A percentile compares a stretch with the other conserved stretches of the same genome.
These are phyloP conservation scores for Cydia pomonella DNA, from an alignment of 1,140 invertebrate genomes.

Conservation along the genomic window DNA sequence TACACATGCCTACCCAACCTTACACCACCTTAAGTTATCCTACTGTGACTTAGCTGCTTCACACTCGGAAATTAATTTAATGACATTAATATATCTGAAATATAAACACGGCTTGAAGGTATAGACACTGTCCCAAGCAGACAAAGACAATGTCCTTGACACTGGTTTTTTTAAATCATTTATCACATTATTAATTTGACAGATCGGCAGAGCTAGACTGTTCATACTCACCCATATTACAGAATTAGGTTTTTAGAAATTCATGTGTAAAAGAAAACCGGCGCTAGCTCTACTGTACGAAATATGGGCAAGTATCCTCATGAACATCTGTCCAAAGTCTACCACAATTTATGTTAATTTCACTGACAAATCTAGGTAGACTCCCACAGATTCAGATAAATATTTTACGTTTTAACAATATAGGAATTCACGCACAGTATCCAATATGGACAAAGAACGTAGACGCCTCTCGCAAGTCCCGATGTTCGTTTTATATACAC, in stretches of 20 bases:
- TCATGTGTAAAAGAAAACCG: conserved; percentile 51
- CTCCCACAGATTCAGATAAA: conserved; percentile 73
- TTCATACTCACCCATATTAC: conserved; percentile 62
- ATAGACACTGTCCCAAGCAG: conserved; percentile 68
- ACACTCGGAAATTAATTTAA: conserved; percentile 32
- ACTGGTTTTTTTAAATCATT: conserved; percentile 45
- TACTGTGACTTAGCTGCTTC: conserved; percentile 51
- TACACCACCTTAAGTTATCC: conserved; percentile 18
- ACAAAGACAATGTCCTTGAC: conserved; percentile 62
- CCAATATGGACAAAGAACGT: conserved; percentile 76
- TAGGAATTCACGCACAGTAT: conserved; percentile 71
- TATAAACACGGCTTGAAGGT: conserved; percentile 58
- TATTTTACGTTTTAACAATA: conserved; percentile 78
- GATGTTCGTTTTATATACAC: conserved; percentile 75
- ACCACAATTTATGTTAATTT: conserved; percentile 77
- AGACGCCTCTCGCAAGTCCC: conserved; percentile 61
- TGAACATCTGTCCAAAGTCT: conserved; percentile 60
- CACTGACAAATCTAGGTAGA: conserved; percentile 77
- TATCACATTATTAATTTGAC: conserved; percentile 43
- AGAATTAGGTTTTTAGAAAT: conserved; percentile 48
- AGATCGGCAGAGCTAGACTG: conserved; percentile 64
- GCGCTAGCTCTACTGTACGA: conserved; percentile 68
- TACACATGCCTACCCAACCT: conserved; percentile 30
- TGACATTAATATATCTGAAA: conserved; percentile 35
- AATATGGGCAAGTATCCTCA: conserved; percentile 60